Conservation (phyloP, 2,888 invertebrate species). For the Apamea crenata region DNA sequence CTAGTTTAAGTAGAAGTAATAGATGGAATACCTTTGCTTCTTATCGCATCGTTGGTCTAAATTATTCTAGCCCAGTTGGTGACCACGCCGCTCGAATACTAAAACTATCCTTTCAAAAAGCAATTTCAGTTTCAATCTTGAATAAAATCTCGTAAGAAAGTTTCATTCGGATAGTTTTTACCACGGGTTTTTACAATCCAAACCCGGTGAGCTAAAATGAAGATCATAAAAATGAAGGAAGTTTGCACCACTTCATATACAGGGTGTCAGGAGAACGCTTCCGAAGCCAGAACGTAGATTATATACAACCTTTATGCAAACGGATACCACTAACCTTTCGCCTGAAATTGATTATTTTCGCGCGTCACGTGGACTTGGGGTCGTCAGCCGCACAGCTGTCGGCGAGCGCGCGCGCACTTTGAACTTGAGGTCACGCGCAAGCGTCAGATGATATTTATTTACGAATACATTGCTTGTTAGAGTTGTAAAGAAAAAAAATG, state of each 20-base stretch:
- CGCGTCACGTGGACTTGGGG: too few species aligned
- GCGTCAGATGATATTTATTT: too few species aligned
- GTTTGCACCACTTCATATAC: slow-evolving; percentile 34
- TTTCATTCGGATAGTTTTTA: slow-evolving; percentile 44
- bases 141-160: slow-evolving; percentile 34
- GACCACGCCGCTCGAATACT: neutral
- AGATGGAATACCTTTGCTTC: neutral
- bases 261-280: too few species aligned
- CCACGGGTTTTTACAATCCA: slow-evolving; percentile 41
- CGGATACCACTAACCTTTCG: too few species aligned
- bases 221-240: slow-evolving; percentile 46
- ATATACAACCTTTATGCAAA: too few species aligned
- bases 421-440: too few species aligned
- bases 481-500: too few species aligned
- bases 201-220: slow-evolving; percentile 42
- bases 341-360: too few species aligned
- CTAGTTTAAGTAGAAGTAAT: neutral
- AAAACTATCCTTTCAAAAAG: slow-evolving; percentile 7
- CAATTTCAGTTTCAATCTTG: slow-evolving; percentile 25
- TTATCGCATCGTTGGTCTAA: neutral
- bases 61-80: neutral
- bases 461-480: too few species aligned
- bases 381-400: too few species aligned
- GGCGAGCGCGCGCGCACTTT: too few species aligned
- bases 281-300: too few species aligned